Percentiles rank a stretch among this genome's conserved stretches.
Evolutionary conservation across 2,797 vertebrate species (phyloP).

Genomic region (Rhinogobio ventralis): DNA sequence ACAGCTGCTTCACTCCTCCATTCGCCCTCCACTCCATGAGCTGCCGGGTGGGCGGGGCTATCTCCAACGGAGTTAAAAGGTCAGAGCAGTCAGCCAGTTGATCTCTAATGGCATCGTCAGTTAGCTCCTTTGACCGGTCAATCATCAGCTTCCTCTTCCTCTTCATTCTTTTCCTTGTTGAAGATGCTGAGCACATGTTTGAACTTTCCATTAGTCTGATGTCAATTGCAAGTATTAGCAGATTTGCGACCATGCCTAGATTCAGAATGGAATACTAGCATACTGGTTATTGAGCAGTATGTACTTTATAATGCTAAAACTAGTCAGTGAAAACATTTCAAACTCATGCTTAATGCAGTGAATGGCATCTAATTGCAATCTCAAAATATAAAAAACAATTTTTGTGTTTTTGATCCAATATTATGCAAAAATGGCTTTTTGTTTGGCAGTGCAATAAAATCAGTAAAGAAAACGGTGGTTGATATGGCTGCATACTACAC

Average conservation of each 20-base stretch:
- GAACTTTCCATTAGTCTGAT: too few relatives aligned
- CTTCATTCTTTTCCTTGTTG: slow-evolving; percentile 64
- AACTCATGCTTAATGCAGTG: not conserved
- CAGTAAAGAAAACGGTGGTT: not conserved
- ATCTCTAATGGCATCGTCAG: slow-evolving; percentile 67
- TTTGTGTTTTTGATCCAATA: not conserved
- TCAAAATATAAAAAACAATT: not conserved
- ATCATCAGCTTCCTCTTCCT: slow-evolving; percentile 76
- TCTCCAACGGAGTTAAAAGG: slow-evolving; percentile 67
- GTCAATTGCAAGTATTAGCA: not conserved
- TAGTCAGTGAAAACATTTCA: not conserved
- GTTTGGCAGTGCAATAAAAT: not conserved
- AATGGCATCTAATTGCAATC: not conserved
- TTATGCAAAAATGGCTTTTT: not conserved
- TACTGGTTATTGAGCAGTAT: not conserved
- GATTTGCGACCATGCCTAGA: not conserved
- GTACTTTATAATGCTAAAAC: not conserved
- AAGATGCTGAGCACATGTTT: slow-evolving; percentile 63
- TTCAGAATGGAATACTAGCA: not conserved
- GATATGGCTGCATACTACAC: not conserved
- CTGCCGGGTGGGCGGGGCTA: slow-evolving; percentile 75
- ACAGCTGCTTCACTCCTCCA: slow-evolving; percentile 70
- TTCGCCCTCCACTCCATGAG: slow-evolving; percentile 78
- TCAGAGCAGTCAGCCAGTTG: slow-evolving; percentile 75
- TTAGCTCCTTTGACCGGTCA: slow-evolving; percentile 75